These are phyloP conservation scores for Notechis scutatus DNA, from an alignment of 2,113 vertebrate species.

Conservation along the genomic window DNA sequence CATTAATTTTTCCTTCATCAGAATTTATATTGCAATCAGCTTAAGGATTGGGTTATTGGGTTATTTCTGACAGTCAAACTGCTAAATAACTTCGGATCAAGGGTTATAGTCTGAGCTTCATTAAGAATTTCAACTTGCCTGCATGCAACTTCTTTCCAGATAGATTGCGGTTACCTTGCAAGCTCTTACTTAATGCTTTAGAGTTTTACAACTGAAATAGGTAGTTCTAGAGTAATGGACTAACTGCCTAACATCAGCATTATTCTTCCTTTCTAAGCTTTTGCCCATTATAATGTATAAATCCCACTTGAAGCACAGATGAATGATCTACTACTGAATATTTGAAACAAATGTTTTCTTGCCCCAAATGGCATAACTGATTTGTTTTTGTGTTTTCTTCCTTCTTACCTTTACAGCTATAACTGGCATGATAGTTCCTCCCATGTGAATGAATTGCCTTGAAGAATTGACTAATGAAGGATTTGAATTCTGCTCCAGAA, in stretches of 20 bases:
- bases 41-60: neutral
- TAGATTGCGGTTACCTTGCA: neutral
- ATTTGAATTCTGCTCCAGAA: slow-evolving; percentile 80
- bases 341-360: slow-evolving; percentile 40
- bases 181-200: neutral
- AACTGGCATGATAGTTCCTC: slow-evolving; percentile 96
- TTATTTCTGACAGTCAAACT: neutral
- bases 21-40: neutral
- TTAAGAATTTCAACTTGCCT: neutral
- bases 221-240: neutral
- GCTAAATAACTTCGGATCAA: neutral
- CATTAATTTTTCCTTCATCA: neutral
- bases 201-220: neutral
- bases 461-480: slow-evolving; percentile 82
- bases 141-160: neutral
- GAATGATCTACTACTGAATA: slow-evolving; percentile 32
- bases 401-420: slow-evolving; percentile 80
- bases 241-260: neutral
- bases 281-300: neutral
- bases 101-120: neutral
- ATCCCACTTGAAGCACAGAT: slow-evolving; percentile 22
- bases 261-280: neutral
- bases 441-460: slow-evolving; percentile 95
- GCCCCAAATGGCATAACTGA: slow-evolving; percentile 46
- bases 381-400: slow-evolving; percentile 21